A percentile compares a stretch with the other conserved stretches of the same genome.
Conservation (phyloP, 2,888 invertebrate genomes). For the Margaritifera margaritifera region DNA sequence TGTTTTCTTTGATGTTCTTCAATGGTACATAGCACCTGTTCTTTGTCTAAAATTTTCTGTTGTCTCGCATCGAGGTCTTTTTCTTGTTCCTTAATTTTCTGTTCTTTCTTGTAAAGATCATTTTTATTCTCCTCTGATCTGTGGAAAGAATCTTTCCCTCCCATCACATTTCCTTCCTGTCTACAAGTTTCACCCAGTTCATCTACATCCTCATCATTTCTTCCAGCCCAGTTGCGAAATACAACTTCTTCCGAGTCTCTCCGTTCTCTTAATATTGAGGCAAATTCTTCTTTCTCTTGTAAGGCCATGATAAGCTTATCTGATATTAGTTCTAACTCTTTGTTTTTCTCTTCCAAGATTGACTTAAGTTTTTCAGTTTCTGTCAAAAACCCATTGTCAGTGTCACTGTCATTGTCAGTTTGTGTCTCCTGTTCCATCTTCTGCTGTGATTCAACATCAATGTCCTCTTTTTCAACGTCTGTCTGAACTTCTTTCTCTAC, state of each 20-base stretch:
- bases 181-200: background rate
- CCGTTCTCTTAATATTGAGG: constrained; percentile 10
- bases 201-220: constrained; percentile 2
- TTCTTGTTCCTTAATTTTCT: constrained; percentile 3
- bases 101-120: constrained; percentile 1
- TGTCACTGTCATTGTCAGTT: constrained; percentile 1
- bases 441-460: constrained; percentile 3
- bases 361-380: constrained; percentile 9
- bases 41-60: too few species aligned
- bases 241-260: constrained; percentile 18
- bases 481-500: background rate
- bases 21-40: too few species aligned
- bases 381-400: background rate
- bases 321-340: too few species aligned
- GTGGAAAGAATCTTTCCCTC: background rate
- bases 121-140: constrained; percentile 1
- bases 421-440: background rate
- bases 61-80: background rate
- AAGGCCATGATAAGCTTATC: too few species aligned
- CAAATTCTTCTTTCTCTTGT: constrained; percentile 1
- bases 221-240: constrained; percentile 1
- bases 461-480: constrained; percentile 2
- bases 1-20: too few species aligned
- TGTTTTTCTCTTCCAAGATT: constrained; percentile 6
- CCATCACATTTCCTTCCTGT: background rate